Base-by-base conservation (phyloP, 2,888 invertebrate genomes). In the Drosophila peninsularis region DNA sequence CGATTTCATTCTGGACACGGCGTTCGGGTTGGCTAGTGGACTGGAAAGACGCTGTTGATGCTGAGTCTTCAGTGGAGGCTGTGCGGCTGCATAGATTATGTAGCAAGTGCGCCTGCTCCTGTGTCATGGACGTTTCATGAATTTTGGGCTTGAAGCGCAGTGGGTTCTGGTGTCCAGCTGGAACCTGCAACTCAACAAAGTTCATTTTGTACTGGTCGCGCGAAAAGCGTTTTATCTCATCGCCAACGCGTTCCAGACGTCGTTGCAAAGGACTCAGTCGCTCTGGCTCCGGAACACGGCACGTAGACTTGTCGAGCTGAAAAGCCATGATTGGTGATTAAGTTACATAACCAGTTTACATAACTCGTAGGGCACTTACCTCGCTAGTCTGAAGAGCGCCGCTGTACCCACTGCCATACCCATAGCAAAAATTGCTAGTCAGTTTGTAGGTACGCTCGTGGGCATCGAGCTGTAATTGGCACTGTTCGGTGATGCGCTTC, bases 91-190 rank as follows among this genome's bases (percentile, higher is more conserved):
- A 88, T 1, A 92, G 80, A 62, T 91, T 91, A 60, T 91, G 86
- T 44, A 92, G 65, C 27, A 90, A 78, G 50, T 79, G 81, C 37
- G 90, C 83, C 61, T 92, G 90, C 11, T 91, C 90, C 45, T 82
- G 73, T 6, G 90, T 88, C 62, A 92, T 82, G 56, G 68, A 79
- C 17, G 61, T 65, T 62, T 91, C 91, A 36, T 85, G 75, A 60
- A 87, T 90, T 65, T 88, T 88, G 11, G 89, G 84, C 21, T 71
- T 82, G 56, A 76, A 92, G 34, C 90, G 88, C 62, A 90, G 74
- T 1, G 92, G 92, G 82, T 92, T 91, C 7, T 91, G 91, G 50
- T 91, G 88, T 1, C 92, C 92, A 13, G 91, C 89, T 19, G 92
- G 91, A 19, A 92, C 88, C 66, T 91, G 91, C 41, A 92, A 60